A percentile compares a stretch with the other conserved stretches of the same genome.
Evolutionary conservation across 2,888 invertebrate genomes (phyloP).

Genomic region (Scaeva pyrastri): DNA sequence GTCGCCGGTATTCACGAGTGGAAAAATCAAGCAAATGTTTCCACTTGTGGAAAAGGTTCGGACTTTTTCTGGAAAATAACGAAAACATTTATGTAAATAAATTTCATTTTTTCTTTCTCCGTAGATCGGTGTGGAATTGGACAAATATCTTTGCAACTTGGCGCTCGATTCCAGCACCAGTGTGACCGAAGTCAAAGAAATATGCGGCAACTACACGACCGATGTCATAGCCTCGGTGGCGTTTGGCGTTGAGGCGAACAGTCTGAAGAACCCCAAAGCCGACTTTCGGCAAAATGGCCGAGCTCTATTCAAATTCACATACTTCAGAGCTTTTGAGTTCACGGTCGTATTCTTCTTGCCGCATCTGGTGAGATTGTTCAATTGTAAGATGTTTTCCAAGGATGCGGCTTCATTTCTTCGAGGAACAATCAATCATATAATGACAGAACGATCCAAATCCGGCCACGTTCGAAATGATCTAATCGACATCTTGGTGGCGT

Average conservation of each 20-base stretch:
- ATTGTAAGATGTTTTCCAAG: conserved; percentile 79
- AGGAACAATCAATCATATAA: conserved; percentile 82
- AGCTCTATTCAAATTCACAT: conserved; percentile 75
- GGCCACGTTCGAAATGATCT: conserved; percentile 84
- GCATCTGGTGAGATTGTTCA: conserved; percentile 78
- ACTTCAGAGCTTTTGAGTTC: conserved; percentile 79
- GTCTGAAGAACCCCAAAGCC: conserved; percentile 79
- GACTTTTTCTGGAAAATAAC: background rate
- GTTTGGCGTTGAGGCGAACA: conserved; percentile 81
- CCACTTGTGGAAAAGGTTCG: conserved; percentile 80
- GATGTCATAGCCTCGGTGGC: conserved; percentile 82
- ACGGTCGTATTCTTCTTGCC: conserved; percentile 81
- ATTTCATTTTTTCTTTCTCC: background rate
- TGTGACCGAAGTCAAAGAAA: conserved; percentile 76
- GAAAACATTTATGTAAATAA: background rate
- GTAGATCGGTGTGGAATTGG: conserved; percentile 78
- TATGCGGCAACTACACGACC: conserved; percentile 79
- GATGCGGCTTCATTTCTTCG: conserved; percentile 82
- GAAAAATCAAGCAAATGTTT: conserved; percentile 83
- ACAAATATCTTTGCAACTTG: conserved; percentile 54
- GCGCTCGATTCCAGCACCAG: conserved; percentile 22
- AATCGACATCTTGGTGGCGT: conserved; percentile 84
- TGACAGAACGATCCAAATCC: conserved; percentile 82
- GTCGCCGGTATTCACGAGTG: conserved; percentile 84
- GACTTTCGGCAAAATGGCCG: conserved; percentile 80